Base-by-base conservation (phyloP, 2,113 vertebrate genomes). In the Ailurus styani region DNA sequence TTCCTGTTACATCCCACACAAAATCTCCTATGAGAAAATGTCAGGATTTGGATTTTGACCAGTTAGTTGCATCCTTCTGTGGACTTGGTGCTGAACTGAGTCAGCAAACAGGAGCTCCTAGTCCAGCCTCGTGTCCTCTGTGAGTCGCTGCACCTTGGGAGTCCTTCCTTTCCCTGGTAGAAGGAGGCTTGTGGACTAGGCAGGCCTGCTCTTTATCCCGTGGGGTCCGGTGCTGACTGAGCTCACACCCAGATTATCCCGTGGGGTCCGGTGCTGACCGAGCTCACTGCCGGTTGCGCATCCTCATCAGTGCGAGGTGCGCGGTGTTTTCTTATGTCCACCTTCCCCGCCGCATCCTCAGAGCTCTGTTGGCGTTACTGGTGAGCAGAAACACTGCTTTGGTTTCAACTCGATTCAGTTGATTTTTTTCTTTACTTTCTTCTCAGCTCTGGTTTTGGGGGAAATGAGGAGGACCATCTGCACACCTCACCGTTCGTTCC, bases 21-120 rank as follows among this genome's bases (percentile, higher is more conserved):
- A 50, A 82, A 34, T 50, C 31, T 94, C 40, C 73, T 91, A 68
- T 42, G 72, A 84, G 73, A 60, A 89, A 54, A 89, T 97, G 47
- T 31, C 40, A 52, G 34, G 82, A 84, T 89, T 55, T 97, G 55
- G 66, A 96, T 72, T 93, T 34, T 73, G 40, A 50, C 31, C 68
- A 72, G 57, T 87, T 50, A 92, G 29, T 72, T 23, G 37, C 50
- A 27, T 29, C n/a, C 1, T 60, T 96, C 29, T 73, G 1, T 55
- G 73, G 77, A 93, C 55, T 84, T 17, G 52, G 47, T 54, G 10
- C 57, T 70, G 42, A 57, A 75, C 82, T 84, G 81, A 93, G 45
- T 88, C 25, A 72, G 42, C 55, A 81, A 62, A 90, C 52, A 57
- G 40, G 77, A 85, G 40, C 62, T 87, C 34, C 10, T 75, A 0